Conservation (phyloP, 2,113 vertebrate genomes). For the Platanista minor region DNA sequence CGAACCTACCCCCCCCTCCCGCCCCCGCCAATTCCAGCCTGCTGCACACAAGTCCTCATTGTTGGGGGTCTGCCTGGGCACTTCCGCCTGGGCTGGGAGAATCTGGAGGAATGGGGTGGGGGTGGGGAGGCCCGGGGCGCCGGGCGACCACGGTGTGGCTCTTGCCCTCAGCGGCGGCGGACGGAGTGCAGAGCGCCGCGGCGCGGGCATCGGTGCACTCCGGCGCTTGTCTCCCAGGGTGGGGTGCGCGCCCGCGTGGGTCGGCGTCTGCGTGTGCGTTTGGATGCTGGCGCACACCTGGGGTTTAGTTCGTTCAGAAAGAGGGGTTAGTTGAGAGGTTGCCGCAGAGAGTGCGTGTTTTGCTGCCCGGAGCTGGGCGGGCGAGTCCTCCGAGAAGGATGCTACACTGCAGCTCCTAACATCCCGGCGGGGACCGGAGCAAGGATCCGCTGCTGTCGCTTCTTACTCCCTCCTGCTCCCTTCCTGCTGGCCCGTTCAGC, state of each 20-base stretch:
- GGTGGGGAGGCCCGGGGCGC: not conserved
- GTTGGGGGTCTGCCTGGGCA: slow-evolving; percentile 64
- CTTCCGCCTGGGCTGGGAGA: slow-evolving; percentile 44
- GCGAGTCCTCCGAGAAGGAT: not conserved
- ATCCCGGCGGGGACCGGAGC: not conserved
- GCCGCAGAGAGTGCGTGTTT: not conserved
- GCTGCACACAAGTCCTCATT: slow-evolving; percentile 66
- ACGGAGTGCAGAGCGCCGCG: slow-evolving; percentile 34
- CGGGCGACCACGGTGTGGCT: not conserved
- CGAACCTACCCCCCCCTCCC: too few species aligned
- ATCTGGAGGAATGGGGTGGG: slow-evolving; percentile 25
- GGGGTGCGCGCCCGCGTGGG: not conserved
- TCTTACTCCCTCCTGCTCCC: not conserved
- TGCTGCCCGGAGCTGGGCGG: not conserved
- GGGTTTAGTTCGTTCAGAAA: not conserved
- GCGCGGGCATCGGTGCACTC: not conserved
- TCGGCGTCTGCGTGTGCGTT: not conserved
- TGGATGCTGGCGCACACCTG: not conserved
- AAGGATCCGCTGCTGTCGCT: rapidly evolving
- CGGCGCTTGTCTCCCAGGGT: not conserved
- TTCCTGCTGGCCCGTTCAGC: not conserved
- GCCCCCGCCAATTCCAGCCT: slow-evolving; percentile 43
- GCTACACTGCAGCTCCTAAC: not conserved
- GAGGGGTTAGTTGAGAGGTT: not conserved
- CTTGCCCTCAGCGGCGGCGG: not conserved